A percentile compares a stretch with the other conserved stretches of the same genome.
Conservation (phyloP, 2,888 invertebrate species). For the Polylopha cassiicola region DNA sequence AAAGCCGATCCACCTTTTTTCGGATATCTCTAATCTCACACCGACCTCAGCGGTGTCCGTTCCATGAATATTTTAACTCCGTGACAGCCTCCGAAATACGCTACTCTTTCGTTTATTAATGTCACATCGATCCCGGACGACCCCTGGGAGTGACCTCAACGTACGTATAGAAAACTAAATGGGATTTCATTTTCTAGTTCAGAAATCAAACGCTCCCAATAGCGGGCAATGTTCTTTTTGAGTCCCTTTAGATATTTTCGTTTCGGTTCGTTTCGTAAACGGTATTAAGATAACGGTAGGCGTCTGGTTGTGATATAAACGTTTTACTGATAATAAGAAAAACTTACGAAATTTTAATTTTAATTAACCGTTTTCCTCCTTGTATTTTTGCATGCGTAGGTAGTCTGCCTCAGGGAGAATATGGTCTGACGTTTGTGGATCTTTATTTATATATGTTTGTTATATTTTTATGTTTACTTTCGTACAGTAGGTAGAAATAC, state of each 20-base stretch:
- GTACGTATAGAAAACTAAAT: constrained; percentile 52
- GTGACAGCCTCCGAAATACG: constrained; percentile 58
- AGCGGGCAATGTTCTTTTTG: constrained; percentile 43
- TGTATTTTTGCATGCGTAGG: no score
- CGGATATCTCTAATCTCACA: constrained; percentile 55
- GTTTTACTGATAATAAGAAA: no score
- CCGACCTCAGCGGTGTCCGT: constrained; percentile 50
- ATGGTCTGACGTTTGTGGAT: no score
- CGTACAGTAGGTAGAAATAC: no score
- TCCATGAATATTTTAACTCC: constrained; percentile 69
- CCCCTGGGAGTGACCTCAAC: constrained; percentile 43
- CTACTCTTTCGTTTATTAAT: constrained; percentile 65
- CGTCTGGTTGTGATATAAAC: background rate
- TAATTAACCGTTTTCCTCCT: no score
- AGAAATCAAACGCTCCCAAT: constrained; percentile 63
- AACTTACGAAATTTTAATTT: no score
- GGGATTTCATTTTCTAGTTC: constrained; percentile 72
- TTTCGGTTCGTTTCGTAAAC: constrained; percentile 44
- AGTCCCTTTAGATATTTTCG: constrained; percentile 47
- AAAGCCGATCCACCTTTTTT: constrained; percentile 49
- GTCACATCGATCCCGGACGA: constrained; percentile 50
- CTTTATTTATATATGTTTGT: no score
- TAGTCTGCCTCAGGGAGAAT: no score
- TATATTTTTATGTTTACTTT: no score
- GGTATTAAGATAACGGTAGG: constrained; percentile 27